Base-by-base conservation (phyloP, 2,888 invertebrate species). In the Eilema caniola region DNA sequence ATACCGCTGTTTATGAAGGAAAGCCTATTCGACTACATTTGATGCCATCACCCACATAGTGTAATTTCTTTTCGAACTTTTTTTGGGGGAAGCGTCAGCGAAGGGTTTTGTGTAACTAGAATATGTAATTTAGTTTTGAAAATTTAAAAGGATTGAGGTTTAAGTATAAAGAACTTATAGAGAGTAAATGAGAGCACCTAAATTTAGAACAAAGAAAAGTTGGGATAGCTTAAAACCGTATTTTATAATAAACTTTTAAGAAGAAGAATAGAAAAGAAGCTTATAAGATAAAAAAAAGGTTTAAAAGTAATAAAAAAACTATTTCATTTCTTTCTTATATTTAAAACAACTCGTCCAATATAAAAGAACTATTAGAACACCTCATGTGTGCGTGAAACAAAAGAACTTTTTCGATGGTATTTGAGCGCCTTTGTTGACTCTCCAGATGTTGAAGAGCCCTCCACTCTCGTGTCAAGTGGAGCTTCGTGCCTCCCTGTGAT, bases 351-450 rank as follows among this genome's bases (percentile, higher is more conserved):
- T 47, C 28, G 31, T 69, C 14, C 66, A 68, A 63, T 66, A 74
- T 71, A 63, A 31, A 25, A 3, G 37, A 20, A n/a, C 8, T 56
- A 23, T 20, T 69, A 41, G 28, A 8, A 64, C 59, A 23, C 66
- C 2, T 37, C 3, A 28, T 31, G 20, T 66, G 37, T 33, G 31
- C 66, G 63, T 72, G 28, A 75, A 78, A 82, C 80, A 81, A 79
- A 75, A 74, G 47, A 62, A 31, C 74, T 73, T 72, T 71, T 78
- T 74, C 67, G 64, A 59, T 63, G 73, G 75, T 78, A 74, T 83
- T 81, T 74, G 79, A 78, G 72, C 68, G 74, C 25, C 25, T 83
- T 83, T 88, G 86, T 88, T 87, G 85, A 83, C 86, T 79, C 86
- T 88, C 70, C 72, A 77, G 75, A 31, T 68, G 73, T 25, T 25